These are phyloP conservation scores for Momotus momota DNA, from an alignment of 2,797 vertebrate species.

Conservation along the genomic window DNA sequence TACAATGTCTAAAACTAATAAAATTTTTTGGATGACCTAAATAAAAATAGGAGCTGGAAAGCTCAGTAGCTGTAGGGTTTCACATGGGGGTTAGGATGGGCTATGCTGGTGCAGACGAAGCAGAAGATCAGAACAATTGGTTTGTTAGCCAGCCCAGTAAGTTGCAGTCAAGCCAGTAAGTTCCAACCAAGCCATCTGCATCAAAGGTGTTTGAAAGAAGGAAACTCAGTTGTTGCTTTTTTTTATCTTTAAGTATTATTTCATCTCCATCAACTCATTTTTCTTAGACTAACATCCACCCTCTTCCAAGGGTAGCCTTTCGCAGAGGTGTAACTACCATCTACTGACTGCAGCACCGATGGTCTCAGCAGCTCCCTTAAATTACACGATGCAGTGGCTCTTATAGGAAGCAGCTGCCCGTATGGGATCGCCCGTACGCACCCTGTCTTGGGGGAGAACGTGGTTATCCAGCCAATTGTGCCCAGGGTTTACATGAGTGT, in stretches of 20 bases:
- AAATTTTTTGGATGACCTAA: background rate
- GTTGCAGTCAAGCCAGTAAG: background rate
- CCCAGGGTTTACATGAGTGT: background rate
- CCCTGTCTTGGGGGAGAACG: accelerated
- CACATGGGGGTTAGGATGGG: background rate
- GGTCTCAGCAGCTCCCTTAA: background rate
- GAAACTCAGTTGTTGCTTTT: background rate
- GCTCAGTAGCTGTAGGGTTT: background rate
- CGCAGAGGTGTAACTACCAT: background rate
- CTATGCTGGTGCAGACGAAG: background rate
- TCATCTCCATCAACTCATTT: background rate
- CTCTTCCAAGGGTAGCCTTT: background rate
- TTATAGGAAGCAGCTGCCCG: background rate
- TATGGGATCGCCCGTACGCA: accelerated
- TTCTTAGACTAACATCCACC: background rate
- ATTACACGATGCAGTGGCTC: background rate
- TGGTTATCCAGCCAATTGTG: background rate
- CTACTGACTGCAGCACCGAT: background rate
- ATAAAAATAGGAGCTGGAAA: background rate
- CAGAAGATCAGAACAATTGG: background rate
- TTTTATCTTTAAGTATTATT: background rate
- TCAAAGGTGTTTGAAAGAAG: background rate
- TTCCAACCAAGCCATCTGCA: background rate
- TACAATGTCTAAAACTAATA: background rate
- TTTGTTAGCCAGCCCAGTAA: background rate